Evolutionary conservation across 2,888 invertebrate genomes (phyloP).

Genomic region (Leptinotarsa tumamoca): DNA sequence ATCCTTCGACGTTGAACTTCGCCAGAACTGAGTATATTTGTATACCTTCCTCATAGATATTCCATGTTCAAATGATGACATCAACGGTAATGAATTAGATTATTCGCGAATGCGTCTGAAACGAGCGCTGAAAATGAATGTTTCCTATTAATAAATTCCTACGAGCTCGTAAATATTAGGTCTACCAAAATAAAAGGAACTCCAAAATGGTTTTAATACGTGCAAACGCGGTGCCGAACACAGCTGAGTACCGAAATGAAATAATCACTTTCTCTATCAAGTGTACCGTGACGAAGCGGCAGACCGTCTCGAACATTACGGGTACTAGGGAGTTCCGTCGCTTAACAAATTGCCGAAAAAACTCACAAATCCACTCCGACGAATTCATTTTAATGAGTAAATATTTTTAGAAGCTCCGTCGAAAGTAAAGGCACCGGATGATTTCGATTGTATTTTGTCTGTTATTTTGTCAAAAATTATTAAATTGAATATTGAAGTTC

Average conservation of each 20-base stretch:
- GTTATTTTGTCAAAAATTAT: not conserved
- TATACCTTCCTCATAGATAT: not conserved
- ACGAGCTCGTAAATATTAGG: slow-evolving; percentile 50
- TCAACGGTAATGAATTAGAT: slow-evolving; percentile 33
- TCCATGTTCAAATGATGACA: slow-evolving; percentile 34
- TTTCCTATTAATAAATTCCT: slow-evolving; percentile 46
- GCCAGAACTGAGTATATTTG: not conserved
- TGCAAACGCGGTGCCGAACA: slow-evolving; percentile 49
- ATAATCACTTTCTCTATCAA: slow-evolving; percentile 55
- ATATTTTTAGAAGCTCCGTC: slow-evolving; percentile 41
- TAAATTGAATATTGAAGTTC: no score
- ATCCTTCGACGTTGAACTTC: not conserved
- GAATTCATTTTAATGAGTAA: slow-evolving; percentile 42
- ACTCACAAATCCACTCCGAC: slow-evolving; percentile 42
- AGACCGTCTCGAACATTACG: slow-evolving; percentile 50
- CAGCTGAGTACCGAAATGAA: slow-evolving; percentile 52
- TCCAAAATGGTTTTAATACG: slow-evolving; percentile 49
- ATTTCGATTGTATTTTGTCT: not conserved
- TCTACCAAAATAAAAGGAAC: slow-evolving; percentile 48
- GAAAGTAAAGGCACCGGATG: not conserved
- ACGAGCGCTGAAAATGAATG: slow-evolving; percentile 36
- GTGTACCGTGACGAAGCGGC: slow-evolving; percentile 54
- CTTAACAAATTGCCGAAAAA: slow-evolving; percentile 56
- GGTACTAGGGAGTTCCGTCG: slow-evolving; percentile 46
- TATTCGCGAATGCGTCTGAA: slow-evolving; percentile 36